These are phyloP conservation scores for Rachycentron canadum DNA, from an alignment of 2,797 vertebrate species.

Conservation along the genomic window DNA sequence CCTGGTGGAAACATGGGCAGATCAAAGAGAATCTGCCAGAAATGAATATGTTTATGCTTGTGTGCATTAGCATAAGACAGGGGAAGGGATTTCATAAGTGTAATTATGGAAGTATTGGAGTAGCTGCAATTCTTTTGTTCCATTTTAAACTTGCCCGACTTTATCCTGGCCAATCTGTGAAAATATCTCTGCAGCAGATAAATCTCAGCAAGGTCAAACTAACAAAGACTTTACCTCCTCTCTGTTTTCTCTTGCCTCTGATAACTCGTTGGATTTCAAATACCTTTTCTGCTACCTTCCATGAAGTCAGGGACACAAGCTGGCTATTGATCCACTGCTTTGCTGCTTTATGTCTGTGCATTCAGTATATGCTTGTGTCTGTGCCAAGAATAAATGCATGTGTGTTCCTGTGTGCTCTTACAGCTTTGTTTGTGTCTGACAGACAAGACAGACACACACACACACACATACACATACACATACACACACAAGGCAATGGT, in stretches of 20 bases:
- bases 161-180: slow-evolving; percentile 39
- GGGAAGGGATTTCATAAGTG: slow-evolving; percentile 12
- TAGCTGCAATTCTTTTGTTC: slow-evolving; percentile 37
- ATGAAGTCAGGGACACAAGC: slow-evolving; percentile 69
- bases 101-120: slow-evolving; percentile 37
- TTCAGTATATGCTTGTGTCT: slow-evolving; percentile 69
- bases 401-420: slow-evolving; percentile 36
- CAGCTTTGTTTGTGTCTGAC: slow-evolving; percentile 63
- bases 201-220: slow-evolving; percentile 69
- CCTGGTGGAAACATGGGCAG: slow-evolving; percentile 46
- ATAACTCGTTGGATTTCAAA: slow-evolving; percentile 70
- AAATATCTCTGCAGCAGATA: slow-evolving; percentile 50
- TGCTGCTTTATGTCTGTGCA: slow-evolving; percentile 64
- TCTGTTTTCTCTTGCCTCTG: slow-evolving; percentile 55
- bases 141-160: slow-evolving; percentile 14
- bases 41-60: slow-evolving; percentile 60
- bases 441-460: slow-evolving; percentile 41
- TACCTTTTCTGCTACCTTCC: slow-evolving; percentile 62
- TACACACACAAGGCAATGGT: slow-evolving; percentile 55
- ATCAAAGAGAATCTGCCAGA: slow-evolving; percentile 65
- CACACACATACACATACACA: slow-evolving; percentile 27
- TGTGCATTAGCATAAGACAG: slow-evolving; percentile 53
- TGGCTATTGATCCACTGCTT: slow-evolving; percentile 68
- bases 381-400: slow-evolving; percentile 70
- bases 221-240: slow-evolving; percentile 63